A percentile compares a stretch with the other conserved stretches of the same genome.
These are phyloP conservation scores for Tyrannus savana DNA, from an alignment of 2,113 vertebrate genomes.

Conservation along the genomic window DNA sequence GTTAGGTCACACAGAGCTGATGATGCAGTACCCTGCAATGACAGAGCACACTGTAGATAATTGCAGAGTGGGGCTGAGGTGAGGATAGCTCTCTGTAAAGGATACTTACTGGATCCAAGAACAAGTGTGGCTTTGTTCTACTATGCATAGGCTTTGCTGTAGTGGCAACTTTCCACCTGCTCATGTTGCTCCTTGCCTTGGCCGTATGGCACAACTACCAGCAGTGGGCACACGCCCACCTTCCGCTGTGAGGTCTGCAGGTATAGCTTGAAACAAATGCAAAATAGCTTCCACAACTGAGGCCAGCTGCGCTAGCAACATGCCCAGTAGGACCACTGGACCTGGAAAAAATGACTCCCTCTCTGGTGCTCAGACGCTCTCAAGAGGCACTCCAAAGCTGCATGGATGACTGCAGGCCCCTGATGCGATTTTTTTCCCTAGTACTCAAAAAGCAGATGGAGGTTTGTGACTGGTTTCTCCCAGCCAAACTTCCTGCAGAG, in stretches of 20 bases:
- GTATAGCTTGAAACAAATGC: neutral
- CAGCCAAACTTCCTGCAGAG: conserved; percentile 34
- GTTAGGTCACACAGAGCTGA: neutral
- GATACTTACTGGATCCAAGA: neutral
- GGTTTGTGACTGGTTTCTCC: neutral
- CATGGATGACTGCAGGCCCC: neutral
- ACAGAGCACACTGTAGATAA: neutral
- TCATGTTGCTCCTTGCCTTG: neutral
- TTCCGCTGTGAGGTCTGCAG: neutral
- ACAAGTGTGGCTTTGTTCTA: neutral
- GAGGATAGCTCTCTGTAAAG: neutral
- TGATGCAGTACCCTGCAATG: no score
- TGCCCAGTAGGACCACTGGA: neutral
- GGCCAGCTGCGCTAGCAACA: neutral
- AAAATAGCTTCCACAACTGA: neutral
- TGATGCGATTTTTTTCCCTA: neutral
- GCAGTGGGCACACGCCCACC: neutral
- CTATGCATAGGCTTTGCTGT: neutral
- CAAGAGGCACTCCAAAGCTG: neutral
- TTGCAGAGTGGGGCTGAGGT: neutral
- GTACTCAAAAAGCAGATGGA: conserved; percentile 31
- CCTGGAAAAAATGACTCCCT: neutral
- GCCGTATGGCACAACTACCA: neutral
- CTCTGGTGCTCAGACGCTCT: neutral
- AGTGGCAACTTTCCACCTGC: neutral